These are phyloP conservation scores for Dicentrarchus labrax DNA, from an alignment of 2,113 vertebrate genomes.

Conservation along the genomic window DNA sequence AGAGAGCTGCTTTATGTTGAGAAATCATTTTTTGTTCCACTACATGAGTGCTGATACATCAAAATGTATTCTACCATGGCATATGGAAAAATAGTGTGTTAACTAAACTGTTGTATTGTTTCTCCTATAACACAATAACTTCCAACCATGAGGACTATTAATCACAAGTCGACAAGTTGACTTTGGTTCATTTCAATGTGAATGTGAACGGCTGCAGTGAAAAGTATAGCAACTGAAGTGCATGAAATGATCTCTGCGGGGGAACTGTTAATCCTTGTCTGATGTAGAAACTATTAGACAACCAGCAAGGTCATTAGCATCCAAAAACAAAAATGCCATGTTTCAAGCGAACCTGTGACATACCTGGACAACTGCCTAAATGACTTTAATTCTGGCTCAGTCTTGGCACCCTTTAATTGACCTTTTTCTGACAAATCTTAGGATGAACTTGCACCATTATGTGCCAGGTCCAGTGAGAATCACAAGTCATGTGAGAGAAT, in stretches of 20 bases:
- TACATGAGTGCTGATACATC: background rate
- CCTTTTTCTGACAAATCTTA: background rate
- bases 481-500: slow-evolving; percentile 19
- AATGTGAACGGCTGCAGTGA: background rate
- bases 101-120: background rate
- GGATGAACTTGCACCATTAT: background rate
- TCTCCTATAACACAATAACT: background rate
- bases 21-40: background rate
- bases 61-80: background rate
- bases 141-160: background rate
- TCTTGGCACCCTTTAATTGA: background rate
- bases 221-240: background rate
- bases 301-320: background rate
- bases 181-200: background rate
- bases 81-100: background rate
- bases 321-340: slow-evolving; percentile 8
- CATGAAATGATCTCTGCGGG: slow-evolving; percentile 14
- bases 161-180: slow-evolving; percentile 8
- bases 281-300: slow-evolving; percentile 13
- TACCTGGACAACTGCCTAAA: slow-evolving; percentile 23
- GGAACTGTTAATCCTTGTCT: slow-evolving; percentile 15
- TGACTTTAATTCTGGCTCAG: background rate
- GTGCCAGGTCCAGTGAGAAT: background rate
- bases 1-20: background rate
- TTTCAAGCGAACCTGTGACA: slow-evolving; percentile 7